Percentiles rank a stretch among this genome's conserved stretches.
Evolutionary conservation across 2,797 vertebrate species (phyloP).

Genomic region (Presbytis comata): DNA sequence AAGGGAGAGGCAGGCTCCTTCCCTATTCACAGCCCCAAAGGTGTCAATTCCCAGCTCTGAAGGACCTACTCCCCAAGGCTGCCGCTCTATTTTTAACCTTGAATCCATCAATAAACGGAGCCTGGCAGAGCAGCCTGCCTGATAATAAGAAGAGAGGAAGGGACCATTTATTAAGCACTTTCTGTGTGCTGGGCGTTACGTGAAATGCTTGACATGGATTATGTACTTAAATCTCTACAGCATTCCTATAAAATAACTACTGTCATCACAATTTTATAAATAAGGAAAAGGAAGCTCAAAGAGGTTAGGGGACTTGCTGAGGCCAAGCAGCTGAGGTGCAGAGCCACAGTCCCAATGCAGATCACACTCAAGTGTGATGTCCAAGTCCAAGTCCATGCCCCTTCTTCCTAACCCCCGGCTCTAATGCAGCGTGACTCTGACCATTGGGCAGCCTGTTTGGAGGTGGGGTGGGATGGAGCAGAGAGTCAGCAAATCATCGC

Average conservation of each 20-base stretch:
- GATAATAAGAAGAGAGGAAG: conserved; percentile 32
- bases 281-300: conserved; percentile 8
- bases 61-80: conserved; percentile 46
- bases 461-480: not conserved
- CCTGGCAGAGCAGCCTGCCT: conserved; percentile 43
- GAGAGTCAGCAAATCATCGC: not conserved
- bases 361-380: not conserved
- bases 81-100: conserved; percentile 69
- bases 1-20: not conserved
- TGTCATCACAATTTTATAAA: not conserved
- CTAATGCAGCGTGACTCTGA: not conserved
- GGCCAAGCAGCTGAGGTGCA: not conserved
- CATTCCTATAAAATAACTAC: not conserved
- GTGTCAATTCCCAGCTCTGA: conserved; percentile 16
- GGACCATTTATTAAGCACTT: not conserved
- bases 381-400: not conserved
- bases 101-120: conserved; percentile 67
- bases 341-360: not conserved
- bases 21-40: not conserved
- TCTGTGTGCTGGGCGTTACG: not conserved
- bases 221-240: not conserved
- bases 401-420: not conserved
- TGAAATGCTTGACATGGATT: not conserved
- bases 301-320: not conserved
- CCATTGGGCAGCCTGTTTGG: not conserved